phyloP scores from a whole-genome alignment of 2,888 invertebrate species.

The Rhogogaster chlorosoma region DNA sequence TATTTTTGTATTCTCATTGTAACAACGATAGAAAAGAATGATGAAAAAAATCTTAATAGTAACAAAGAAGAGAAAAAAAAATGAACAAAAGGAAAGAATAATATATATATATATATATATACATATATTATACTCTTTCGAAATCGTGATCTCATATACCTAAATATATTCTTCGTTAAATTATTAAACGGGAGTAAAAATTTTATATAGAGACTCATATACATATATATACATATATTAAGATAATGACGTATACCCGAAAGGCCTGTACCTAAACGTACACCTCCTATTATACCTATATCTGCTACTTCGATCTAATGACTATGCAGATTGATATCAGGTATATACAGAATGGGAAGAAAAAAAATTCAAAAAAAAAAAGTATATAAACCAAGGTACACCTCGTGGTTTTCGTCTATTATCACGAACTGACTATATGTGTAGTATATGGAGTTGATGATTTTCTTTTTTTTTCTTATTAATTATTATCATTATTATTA shows the following conservation, averaged over 20 bases:
- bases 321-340: too few relatives aligned
- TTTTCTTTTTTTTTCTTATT: background rate
- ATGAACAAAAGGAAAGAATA: background rate
- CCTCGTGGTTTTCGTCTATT: background rate
- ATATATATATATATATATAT: background rate
- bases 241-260: background rate
- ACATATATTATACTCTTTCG: background rate
- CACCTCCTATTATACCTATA: background rate
- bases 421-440: constrained; percentile 10
- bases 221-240: background rate
- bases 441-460: background rate
- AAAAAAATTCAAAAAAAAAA: background rate
- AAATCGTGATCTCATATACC: constrained; percentile 22
- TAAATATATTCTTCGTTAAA: background rate
- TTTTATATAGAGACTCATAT: background rate
- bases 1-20: background rate
- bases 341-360: background rate
- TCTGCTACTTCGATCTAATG: background rate
- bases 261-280: background rate
- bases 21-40: background rate
- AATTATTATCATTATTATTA: background rate
- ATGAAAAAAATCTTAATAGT: background rate
- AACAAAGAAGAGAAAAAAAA: background rate
- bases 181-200: background rate
- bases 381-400: background rate